Base-by-base conservation (phyloP, 2,888 invertebrate genomes). In the Diaphora mendica region DNA sequence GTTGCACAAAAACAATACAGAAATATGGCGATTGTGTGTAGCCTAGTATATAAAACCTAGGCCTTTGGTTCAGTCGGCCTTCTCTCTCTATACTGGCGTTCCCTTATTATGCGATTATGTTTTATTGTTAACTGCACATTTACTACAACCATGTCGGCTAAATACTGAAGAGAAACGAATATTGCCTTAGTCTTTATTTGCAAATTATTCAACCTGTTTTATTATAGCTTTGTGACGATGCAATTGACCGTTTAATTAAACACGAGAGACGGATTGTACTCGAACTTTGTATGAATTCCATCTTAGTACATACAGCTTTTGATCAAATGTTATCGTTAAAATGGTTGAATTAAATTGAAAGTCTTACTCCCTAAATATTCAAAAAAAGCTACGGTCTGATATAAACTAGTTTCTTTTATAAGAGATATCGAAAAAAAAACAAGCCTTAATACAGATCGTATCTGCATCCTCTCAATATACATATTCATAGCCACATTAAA, bases 81-180 rank as follows among this genome's bases (percentile, higher is more conserved):
- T 35, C 66, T 64, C 44, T 55, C 42, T 59, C n/a, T 30, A 69
- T 62, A 65, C 64, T 48, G 17, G 68, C 68, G 65, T 64, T 30
- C 30, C 35, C 68, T 68, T 66, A 64, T 64, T 55, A 51, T 55
- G 26, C 42, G 39, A 68, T 68, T 44, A 66, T 33, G 77, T 88
- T 89, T 89, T 87, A 87, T 87, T 86, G 82, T 84, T 89, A 90
- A 89, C 90, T 88, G 88, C 81, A 88, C 87, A 83, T 90, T 90
- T 86, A 91, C 82, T 80, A 83, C 83, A 72, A 68, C 78, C 79
- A 83, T 83, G 77, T 82, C 79, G 80, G 81, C 80, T 83, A 85
- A 86, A 87, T 85, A 83, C 81, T 86, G 76, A 85, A 86, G 84
- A 80, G 79, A 85, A 83, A 87, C 86, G 79, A 86, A 88, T 74